Evolutionary conservation across 1,140 invertebrate genomes (phyloP).

Genomic region (Drosophila nasuta): DNA sequence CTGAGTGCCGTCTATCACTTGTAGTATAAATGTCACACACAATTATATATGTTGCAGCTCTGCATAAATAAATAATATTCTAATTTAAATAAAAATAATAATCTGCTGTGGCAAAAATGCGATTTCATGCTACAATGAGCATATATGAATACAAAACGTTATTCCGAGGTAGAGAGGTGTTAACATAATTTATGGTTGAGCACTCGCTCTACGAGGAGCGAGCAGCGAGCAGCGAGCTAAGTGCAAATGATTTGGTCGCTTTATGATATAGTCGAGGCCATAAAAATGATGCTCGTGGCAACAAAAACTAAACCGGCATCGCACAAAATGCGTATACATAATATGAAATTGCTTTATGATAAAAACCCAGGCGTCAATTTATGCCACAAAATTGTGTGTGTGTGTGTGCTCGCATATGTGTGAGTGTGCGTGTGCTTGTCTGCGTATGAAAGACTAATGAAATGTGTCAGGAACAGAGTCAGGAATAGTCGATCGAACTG

Average conservation of each 20-base stretch:
- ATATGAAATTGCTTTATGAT: conserved; percentile 79
- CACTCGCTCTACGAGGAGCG: conserved; percentile 31
- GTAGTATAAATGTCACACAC: neutral
- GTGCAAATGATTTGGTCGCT: conserved; percentile 71
- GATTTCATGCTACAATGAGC: conserved; percentile 15
- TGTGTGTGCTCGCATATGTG: conserved; percentile 2
- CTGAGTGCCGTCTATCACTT: neutral
- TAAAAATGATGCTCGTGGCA: conserved; percentile 59
- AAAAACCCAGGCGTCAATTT: conserved; percentile 76
- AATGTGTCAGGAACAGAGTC: conserved; percentile 75
- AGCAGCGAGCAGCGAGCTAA: conserved; percentile 52
- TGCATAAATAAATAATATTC: conserved; percentile 19
- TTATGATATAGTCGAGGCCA: conserved; percentile 59
- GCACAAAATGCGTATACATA: conserved; percentile 62
- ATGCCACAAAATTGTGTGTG: conserved; percentile 41
- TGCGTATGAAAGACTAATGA: conserved; percentile 67
- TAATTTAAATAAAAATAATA: conserved; percentile 12
- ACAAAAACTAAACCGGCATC: conserved; percentile 61
- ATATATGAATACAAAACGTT: conserved; percentile 45
- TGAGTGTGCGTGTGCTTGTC: conserved; percentile 17
- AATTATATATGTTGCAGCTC: too few species aligned
- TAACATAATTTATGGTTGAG: conserved; percentile 68
- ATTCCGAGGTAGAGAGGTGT: conserved; percentile 34
- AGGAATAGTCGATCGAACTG: conserved; percentile 63
- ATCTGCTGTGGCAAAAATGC: neutral